A percentile compares a stretch with the other conserved stretches of the same genome.
Conservation (phyloP, 2,113 vertebrate species). For the Bucco capensis region DNA sequence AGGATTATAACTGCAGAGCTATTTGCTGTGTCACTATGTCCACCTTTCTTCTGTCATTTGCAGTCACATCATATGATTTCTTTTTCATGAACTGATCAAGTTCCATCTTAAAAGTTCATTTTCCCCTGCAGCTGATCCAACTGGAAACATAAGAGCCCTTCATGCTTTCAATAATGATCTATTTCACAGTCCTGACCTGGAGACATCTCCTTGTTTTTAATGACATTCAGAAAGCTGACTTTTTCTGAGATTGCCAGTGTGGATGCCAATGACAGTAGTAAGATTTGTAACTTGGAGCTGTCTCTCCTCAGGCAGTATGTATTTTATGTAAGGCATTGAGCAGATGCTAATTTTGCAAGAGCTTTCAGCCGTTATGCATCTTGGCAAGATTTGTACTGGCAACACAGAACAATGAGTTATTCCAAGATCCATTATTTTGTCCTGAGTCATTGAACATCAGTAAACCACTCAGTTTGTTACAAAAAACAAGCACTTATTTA, state of each 20-base stretch:
- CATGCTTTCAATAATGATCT: background rate
- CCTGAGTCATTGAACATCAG: slow-evolving; percentile 45
- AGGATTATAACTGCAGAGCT: background rate
- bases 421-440: slow-evolving; percentile 58
- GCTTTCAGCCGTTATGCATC: slow-evolving; percentile 3
- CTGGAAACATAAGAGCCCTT: background rate
- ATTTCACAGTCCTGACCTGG: background rate
- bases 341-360: slow-evolving; percentile 34
- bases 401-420: slow-evolving; percentile 19
- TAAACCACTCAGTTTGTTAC: slow-evolving; percentile 44
- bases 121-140: background rate
- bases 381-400: slow-evolving; percentile 47
- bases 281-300: background rate
- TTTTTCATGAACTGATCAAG: background rate
- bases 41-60: background rate
- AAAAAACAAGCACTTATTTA: slow-evolving; percentile 46
- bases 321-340: slow-evolving; percentile 12
- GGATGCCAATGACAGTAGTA: background rate
- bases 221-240: background rate
- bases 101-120: slow-evolving; percentile 34
- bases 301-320: background rate
- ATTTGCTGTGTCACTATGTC: background rate
- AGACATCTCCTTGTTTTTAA: background rate
- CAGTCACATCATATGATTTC: background rate
- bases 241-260: background rate